Conservation (phyloP, 2,113 vertebrate genomes). For the Lophius piscatorius region DNA sequence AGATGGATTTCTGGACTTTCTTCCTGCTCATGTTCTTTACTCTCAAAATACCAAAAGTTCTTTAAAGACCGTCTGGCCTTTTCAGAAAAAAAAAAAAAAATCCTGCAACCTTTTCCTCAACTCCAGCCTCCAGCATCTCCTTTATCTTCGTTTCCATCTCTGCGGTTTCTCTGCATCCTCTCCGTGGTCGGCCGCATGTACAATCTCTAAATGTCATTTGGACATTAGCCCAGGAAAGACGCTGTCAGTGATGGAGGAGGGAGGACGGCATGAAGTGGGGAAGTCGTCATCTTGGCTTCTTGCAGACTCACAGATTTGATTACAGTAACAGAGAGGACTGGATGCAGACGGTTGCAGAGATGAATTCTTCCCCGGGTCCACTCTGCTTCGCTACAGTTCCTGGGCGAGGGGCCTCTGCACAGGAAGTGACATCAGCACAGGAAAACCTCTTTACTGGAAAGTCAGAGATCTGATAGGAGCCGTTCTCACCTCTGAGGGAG, state of each 20-base stretch:
- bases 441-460: slow-evolving; percentile 34
- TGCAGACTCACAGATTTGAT: slow-evolving; percentile 55
- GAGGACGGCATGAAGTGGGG: slow-evolving; percentile 31
- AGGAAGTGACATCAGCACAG: slow-evolving; percentile 5
- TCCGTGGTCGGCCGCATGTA: slow-evolving; percentile 35
- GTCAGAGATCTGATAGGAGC: slow-evolving; percentile 47
- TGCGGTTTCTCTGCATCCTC: slow-evolving; percentile 20
- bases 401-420: too few relatives aligned
- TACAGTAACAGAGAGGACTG: slow-evolving; percentile 44
- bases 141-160: slow-evolving; percentile 1
- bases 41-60: too few relatives aligned
- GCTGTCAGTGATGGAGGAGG: slow-evolving; percentile 41
- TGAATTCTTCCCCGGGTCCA: too few relatives aligned
- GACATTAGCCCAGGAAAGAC: slow-evolving; percentile 55
- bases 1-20: too few relatives aligned
- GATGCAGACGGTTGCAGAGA: slow-evolving; percentile 29
- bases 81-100: too few relatives aligned
- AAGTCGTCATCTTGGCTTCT: slow-evolving; percentile 36
- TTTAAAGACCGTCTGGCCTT: too few relatives aligned
- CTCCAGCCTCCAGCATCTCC: not conserved
- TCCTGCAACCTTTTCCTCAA: too few relatives aligned
- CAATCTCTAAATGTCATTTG: slow-evolving; percentile 66
- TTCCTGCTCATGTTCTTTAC: too few relatives aligned
- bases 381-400: too few relatives aligned
- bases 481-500: slow-evolving; percentile 30